These are phyloP conservation scores for Cyprinodon brontotheroides DNA, from an alignment of 2,113 vertebrate species.

Conservation along the genomic window DNA sequence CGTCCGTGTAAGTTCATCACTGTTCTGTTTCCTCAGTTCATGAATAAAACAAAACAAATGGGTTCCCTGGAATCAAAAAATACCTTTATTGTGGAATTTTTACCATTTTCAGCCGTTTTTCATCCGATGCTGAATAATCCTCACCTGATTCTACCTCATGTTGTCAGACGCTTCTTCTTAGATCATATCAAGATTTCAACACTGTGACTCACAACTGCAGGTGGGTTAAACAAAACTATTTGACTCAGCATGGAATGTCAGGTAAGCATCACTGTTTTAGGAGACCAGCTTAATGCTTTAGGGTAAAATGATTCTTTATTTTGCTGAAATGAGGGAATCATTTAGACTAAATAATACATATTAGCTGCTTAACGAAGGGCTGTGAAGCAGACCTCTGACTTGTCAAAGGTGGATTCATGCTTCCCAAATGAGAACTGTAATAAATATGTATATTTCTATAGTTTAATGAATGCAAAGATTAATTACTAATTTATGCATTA, in stretches of 20 bases:
- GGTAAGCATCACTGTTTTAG: neutral
- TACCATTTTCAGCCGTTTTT: neutral
- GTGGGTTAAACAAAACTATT: neutral
- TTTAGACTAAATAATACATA: neutral
- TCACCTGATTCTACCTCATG: neutral
- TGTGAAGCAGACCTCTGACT: neutral
- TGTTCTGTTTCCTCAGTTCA: no score
- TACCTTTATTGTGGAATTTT: neutral
- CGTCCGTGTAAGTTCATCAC: no score
- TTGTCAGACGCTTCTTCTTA: neutral
- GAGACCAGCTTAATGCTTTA: neutral
- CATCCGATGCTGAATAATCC: neutral
- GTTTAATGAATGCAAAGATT: neutral
- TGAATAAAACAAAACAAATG: no score
- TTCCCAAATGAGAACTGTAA: neutral
- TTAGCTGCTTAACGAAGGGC: neutral
- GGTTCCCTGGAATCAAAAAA: no score
- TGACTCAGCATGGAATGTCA: neutral
- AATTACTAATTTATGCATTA: neutral
- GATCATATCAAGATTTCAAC: neutral
- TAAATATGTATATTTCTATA: neutral
- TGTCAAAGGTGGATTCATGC: neutral
- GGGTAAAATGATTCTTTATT: no score
- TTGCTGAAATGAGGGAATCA: no score
- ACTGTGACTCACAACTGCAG: neutral